These are phyloP conservation scores for Sciaenops ocellatus DNA, from an alignment of 2,797 vertebrate genomes.

Conservation along the genomic window DNA sequence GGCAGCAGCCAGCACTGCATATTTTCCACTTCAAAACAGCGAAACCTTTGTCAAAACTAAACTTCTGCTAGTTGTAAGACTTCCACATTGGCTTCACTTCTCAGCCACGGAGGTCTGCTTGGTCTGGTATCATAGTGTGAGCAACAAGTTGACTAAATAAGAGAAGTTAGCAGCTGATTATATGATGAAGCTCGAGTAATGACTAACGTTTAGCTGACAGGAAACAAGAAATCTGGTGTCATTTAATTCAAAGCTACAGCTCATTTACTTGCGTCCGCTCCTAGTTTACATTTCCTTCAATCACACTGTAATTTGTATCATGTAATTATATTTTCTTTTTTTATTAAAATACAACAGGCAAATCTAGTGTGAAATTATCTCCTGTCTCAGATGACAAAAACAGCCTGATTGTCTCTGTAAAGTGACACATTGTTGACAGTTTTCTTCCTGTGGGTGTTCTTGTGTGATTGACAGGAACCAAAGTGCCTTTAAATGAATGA, in stretches of 20 bases:
- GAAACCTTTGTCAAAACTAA: too few relatives aligned
- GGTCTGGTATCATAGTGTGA: neutral
- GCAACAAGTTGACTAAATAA: neutral
- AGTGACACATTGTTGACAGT: slow-evolving; percentile 28
- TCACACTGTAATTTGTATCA: slow-evolving; percentile 30
- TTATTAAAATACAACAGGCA: slow-evolving; percentile 40
- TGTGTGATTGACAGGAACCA: slow-evolving; percentile 33
- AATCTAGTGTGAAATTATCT: slow-evolving; percentile 59
- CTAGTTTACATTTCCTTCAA: slow-evolving; percentile 32
- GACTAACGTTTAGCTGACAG: neutral
- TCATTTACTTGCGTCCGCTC: slow-evolving; percentile 49
- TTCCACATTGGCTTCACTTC: too few relatives aligned
- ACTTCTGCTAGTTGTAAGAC: too few relatives aligned
- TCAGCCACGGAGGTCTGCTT: too few relatives aligned
- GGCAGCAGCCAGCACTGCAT: too few relatives aligned
- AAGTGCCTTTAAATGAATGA: slow-evolving; percentile 13
- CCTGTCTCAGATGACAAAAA: slow-evolving; percentile 41
- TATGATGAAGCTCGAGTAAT: neutral
- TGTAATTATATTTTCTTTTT: slow-evolving; percentile 48
- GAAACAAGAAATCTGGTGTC: slow-evolving; percentile 13
- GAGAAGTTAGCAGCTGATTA: neutral
- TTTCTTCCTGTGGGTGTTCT: slow-evolving; percentile 20
- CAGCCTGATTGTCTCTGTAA: slow-evolving; percentile 17
- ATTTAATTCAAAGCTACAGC: slow-evolving; percentile 45
- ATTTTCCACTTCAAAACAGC: too few relatives aligned